A percentile compares a stretch with the other conserved stretches of the same genome.
These are phyloP conservation scores for Verasper variegatus DNA, from an alignment of 2,113 vertebrate species.

Conservation along the genomic window DNA sequence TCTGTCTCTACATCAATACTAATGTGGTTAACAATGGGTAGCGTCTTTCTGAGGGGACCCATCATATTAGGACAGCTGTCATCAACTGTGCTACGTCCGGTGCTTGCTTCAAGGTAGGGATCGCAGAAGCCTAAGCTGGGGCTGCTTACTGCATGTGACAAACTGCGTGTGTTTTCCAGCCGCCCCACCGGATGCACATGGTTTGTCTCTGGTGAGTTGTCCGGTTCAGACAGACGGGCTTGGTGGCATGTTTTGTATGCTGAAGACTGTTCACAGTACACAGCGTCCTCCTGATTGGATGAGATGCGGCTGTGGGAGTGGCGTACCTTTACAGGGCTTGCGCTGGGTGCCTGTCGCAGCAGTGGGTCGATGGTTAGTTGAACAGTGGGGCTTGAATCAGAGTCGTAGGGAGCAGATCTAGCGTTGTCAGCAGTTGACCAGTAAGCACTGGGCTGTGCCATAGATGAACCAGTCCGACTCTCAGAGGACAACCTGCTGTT, in stretches of 20 bases:
- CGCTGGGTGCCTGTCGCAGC: slow-evolving; percentile 67
- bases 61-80: slow-evolving; percentile 72
- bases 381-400: slow-evolving; percentile 82
- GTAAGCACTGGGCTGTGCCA: slow-evolving; percentile 67
- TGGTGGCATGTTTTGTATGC: slow-evolving; percentile 37
- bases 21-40: slow-evolving; percentile 73
- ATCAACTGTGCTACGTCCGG: slow-evolving; percentile 15
- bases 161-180: slow-evolving; percentile 80
- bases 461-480: slow-evolving; percentile 40
- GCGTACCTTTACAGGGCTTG: slow-evolving; percentile 39
- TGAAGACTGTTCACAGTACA: slow-evolving; percentile 67
- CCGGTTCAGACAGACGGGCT: slow-evolving; percentile 66
- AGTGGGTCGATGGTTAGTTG: slow-evolving; percentile 87
- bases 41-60: slow-evolving; percentile 72
- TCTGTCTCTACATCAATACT: slow-evolving; percentile 73
- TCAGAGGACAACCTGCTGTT: slow-evolving; percentile 69
- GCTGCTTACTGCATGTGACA: slow-evolving; percentile 79
- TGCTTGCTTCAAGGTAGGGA: slow-evolving; percentile 77
- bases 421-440: slow-evolving; percentile 76
- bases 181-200: slow-evolving; percentile 58
- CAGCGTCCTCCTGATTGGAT: slow-evolving; percentile 52
- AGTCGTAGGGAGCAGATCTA: slow-evolving; percentile 73
- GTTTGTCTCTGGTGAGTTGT: slow-evolving; percentile 60
- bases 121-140: slow-evolving; percentile 81
- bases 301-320: slow-evolving; percentile 51